Evolutionary conservation across 2,797 vertebrate species (phyloP), one percentile per base, ranked within the genome.

Genomic region (Clarias fuscus): DNA sequence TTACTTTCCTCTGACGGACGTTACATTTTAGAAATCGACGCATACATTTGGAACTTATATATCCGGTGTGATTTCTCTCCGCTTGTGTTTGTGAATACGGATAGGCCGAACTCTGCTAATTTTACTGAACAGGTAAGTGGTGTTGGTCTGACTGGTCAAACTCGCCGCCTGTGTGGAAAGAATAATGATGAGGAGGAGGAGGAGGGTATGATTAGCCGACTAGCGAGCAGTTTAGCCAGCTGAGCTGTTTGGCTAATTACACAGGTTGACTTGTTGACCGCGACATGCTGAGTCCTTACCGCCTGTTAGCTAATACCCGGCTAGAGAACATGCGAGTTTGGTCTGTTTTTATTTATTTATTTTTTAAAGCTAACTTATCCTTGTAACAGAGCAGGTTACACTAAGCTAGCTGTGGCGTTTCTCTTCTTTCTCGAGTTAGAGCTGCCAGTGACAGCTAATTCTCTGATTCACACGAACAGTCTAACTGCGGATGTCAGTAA

Each of bases 121-220:
- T 56, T 80, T 30, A 37, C 43, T 56, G 84, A 85, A 86, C 88
- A 89, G 89, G 89, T 90, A 86, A 85, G 89, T 70, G 56, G 56
- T 56, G 75, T 87, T 58, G 33, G 14, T 73, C 48, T 18, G 61
- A 85, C 68, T 43, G 82, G 22, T 37, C 11, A 59, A 76, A 85
- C 78, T 85, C 68, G 1, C 58, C 40, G 40, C 78, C 30, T 67
- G 27, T 40, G 7, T 82, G 48, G 13, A 37, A 27, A 48, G 7
- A 82, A 17, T 5, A 11, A 61, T 70, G 48, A 48, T 62, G 53
- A 53, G 53, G 53, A 56, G 53, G 48, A 53, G 48, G 48, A 53
- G 48, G 53, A 56, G 48, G 72, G 71, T 82, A 59, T 62, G 77
- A 87, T 86, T 87, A 87, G 88, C 87, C 33, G 67, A 77, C 85